Evolutionary conservation across 2,113 vertebrate species (phyloP), one percentile per base, ranked within the genome.

Genomic region (Jacana jacana): DNA sequence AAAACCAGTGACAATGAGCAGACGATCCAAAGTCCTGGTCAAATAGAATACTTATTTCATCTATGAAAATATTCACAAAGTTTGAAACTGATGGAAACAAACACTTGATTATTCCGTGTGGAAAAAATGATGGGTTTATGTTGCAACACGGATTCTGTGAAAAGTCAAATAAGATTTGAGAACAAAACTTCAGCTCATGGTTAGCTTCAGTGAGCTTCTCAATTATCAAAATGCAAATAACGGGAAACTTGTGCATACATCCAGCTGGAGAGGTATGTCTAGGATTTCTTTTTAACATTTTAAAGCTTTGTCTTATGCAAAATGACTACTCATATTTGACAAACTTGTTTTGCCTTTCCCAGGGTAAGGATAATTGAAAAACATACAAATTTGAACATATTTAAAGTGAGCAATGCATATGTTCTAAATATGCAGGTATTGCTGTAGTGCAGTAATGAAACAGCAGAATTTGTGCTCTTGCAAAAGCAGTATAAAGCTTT

Each of bases 241-340:
- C 81, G 10, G 28, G 15, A 6, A 80, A 69, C 16, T 14, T 57
- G 6, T 24, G 27, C 39, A 18, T 37, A n/a, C 11, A 63, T 48
- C 3, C 18, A 17, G 10, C 28, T 40, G 30, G 11, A 60, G 15
- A 48, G 17, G 11, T 37, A 6, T 24, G 10, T 33, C 7, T 46
- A 22, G 11, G 14, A 13, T 55, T 79, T 76, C 19, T 81, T 68
- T 89, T 42, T 22, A 69, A 31, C 1, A 27, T 69, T 61, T 86
- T 42, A 58, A 54, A 63, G 28, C 14, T 81, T 81, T 61, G 9
- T 48, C 27, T 30, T 40, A 23, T 33, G 25, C 10, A 52, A 70
- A 73, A 58, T 37, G 3, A 37, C 65, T 28, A 14, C 23, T 40
- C 0, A 0, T 11, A 4, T 70, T 65, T 83, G n/a, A 6, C 23